Base-by-base conservation (phyloP, 35 echinoderm and acorn worm species). In the Lytechinus pictus region DNA sequence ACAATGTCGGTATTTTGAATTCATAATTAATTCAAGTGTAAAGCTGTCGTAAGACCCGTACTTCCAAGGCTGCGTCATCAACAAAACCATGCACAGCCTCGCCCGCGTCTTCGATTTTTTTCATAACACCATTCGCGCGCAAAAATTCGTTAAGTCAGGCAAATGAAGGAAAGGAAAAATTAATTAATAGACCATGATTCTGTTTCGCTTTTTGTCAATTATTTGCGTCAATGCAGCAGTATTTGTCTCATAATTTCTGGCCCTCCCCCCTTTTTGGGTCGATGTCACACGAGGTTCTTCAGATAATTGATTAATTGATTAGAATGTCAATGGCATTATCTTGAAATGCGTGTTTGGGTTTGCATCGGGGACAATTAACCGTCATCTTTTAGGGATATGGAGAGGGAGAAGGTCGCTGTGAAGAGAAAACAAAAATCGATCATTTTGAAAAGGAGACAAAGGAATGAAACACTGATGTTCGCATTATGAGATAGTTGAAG, bases 21-120 rank as follows among this genome's bases (percentile, higher is more conserved):
- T 90, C 88, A 90, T 90, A 44, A 90, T 90, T 90, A 90, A 90
- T 90, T 90, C 88, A 90, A 90, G 52, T 90, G 88, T 54, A 90
- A 72, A 11, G 16, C 16, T 28, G 28, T 90, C 28, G 88, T 90
- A 79, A 79, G 66, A 79, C 7, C 66, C 66, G 66, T 24, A 24
- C 66, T 79, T 79, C 66, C 66, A 79, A 79, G 66, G 66, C 66
- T 79, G 19, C 6, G 19, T 2, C 66, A 24, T 79, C 66, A 79
- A 7, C 19, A 79, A 60, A 79, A 16, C 66, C 66, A 79, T 58
- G 9, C 9, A 79, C 6, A 79, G 21, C 66, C 21, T 79, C 66
- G 88, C 28, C 52, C 29, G 52, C 88, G 88, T 27, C 88, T 90
- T 90, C 88, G 88, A 90, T 90, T 90, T 90, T n/a, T 90, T 21